Evolutionary conservation across 2,888 invertebrate species (phyloP), one percentile per base, ranked within the genome.

Genomic region (Drosophila subsilvestris): DNA sequence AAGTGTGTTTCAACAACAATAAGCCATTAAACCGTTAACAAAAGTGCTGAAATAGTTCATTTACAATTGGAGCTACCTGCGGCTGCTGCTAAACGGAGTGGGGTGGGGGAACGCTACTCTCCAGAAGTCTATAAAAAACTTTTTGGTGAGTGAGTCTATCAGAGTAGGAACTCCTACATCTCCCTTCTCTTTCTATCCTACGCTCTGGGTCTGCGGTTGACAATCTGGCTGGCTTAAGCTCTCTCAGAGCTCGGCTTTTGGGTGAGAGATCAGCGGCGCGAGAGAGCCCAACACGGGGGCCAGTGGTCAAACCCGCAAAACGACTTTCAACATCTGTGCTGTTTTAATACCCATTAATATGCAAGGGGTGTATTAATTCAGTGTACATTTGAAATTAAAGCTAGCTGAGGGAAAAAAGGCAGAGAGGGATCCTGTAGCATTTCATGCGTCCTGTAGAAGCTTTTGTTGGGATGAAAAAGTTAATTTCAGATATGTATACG

Each of bases 311-410:
- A 91, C 90, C 88, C 80, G 90, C 88, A 84, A 91, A 91, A 90
- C 90, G 90, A 90, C 90, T 90, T 90, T 90, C 91, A 89, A 90
- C 90, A 91, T 89, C 79, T 74, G 79, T 81, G 76, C 61, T 58
- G 59, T 67, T 66, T n/a, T n/a, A 37, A 37, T 37, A 2, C 37
- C n/a, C 2, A 37, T 6, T 37, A 4, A 2, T 14, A 14, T 1
- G n/a, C 37, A 1, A 2, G 6, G 37, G 67, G 27, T 57, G 17
- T 51, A 37, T 43, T 55, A 22, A 4, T 60, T 37, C 7, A 12
- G n/a, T 14, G 61, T 57, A 17, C 10, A 54, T 58, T 22, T 47
- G 47, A 20, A 37, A 37, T 37, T 6, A n/a, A 37, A 37, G 14
- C 7, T 37, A n/a, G 14, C n/a, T 3, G 2, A 2, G 37, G 2